These are phyloP conservation scores for Euthynnus affinis DNA, from an alignment of 2,797 vertebrate genomes.

Conservation along the genomic window DNA sequence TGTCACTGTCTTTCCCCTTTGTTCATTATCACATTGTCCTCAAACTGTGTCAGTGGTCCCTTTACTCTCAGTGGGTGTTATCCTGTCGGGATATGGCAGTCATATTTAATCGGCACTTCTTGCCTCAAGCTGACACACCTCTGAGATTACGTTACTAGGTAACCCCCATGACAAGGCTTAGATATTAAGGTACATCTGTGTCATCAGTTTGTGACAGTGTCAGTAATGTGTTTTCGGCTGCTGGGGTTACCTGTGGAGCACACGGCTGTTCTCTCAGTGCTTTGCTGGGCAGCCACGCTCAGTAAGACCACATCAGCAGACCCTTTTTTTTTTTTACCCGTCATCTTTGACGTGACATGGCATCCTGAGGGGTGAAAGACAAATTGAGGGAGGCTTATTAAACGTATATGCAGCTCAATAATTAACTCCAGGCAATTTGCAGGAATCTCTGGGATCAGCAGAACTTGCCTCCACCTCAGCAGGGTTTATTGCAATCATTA, in stretches of 20 bases:
- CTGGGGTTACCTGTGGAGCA: slow-evolving; percentile 44
- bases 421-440: slow-evolving; percentile 88
- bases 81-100: slow-evolving; percentile 19
- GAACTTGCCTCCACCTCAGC: slow-evolving; percentile 85
- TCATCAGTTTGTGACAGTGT: slow-evolving; percentile 44
- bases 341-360: slow-evolving; percentile 72
- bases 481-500: slow-evolving; percentile 87
- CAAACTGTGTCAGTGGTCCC: slow-evolving; percentile 28
- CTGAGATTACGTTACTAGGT: slow-evolving; percentile 30
- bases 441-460: slow-evolving; percentile 86
- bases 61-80: slow-evolving; percentile 15
- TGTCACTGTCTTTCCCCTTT: not conserved
- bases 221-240: slow-evolving; percentile 49
- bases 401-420: slow-evolving; percentile 85
- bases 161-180: slow-evolving; percentile 29
- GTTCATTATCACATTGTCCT: slow-evolving; percentile 29
- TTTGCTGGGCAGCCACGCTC: slow-evolving; percentile 26
- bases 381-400: slow-evolving; percentile 84
- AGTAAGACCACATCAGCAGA: slow-evolving; percentile 16
- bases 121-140: slow-evolving; percentile 24
- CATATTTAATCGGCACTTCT: slow-evolving; percentile 41
- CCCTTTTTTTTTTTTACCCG: slow-evolving; percentile 16
- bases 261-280: slow-evolving; percentile 5
- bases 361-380: slow-evolving; percentile 79
- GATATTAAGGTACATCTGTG: slow-evolving; percentile 32